Percentiles rank a stretch among this genome's conserved stretches.
Conservation (phyloP, 1,140 invertebrate species). For the Pissodes strobi region DNA sequence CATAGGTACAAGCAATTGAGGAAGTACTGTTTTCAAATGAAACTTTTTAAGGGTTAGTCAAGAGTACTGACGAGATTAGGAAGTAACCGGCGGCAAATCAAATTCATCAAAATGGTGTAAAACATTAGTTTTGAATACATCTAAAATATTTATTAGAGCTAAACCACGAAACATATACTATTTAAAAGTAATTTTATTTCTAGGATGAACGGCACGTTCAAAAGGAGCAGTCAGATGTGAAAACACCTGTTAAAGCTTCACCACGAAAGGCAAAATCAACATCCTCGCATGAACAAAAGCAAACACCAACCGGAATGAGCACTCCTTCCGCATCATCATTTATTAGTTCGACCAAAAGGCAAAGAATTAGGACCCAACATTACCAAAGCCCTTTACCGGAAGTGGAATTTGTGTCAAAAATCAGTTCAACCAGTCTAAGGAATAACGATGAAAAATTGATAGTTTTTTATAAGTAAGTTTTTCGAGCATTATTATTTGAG, state of each 20-base stretch:
- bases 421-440: slow-evolving; percentile 66
- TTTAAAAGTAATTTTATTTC: neutral
- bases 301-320: slow-evolving; percentile 50
- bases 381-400: slow-evolving; percentile 83
- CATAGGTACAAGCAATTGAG: no score
- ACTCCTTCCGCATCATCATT: slow-evolving; percentile 37
- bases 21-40: no score
- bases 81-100: no score
- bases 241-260: slow-evolving; percentile 47
- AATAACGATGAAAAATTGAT: slow-evolving; percentile 80
- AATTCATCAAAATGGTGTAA: no score
- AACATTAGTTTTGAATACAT: no score
- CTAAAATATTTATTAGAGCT: no score
- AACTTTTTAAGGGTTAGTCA: no score
- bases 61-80: no score
- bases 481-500: slow-evolving; percentile 38
- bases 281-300: slow-evolving; percentile 39
- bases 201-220: no score
- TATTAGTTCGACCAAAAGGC: slow-evolving; percentile 42
- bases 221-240: slow-evolving; percentile 1
- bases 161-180: neutral
- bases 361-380: slow-evolving; percentile 60
- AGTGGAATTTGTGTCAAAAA: slow-evolving; percentile 73
- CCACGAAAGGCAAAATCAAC: slow-evolving; percentile 53
- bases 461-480: slow-evolving; percentile 77